phyloP scores from a whole-genome alignment of 2,797 vertebrate species.

The Xenops minutus region DNA sequence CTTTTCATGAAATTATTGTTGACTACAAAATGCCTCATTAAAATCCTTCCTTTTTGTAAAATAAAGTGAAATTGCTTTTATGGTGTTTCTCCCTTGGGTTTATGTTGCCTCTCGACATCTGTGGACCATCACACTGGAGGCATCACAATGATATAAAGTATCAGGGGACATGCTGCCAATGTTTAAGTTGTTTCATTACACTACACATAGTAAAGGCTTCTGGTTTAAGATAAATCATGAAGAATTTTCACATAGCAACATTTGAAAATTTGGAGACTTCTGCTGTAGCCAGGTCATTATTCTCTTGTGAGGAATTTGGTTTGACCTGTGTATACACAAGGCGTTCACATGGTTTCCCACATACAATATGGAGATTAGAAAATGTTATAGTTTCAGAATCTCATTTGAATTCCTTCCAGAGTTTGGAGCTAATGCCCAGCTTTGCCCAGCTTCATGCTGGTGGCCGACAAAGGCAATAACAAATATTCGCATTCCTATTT shows the following conservation, averaged over 20 bases:
- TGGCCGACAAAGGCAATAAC: too few relatives aligned
- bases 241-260: background rate
- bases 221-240: background rate
- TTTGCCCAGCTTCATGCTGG: too few relatives aligned
- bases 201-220: background rate
- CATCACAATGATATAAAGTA: background rate
- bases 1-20: background rate
- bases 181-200: background rate
- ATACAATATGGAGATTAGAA: background rate
- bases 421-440: too few relatives aligned
- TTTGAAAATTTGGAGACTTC: background rate
- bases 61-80: background rate
- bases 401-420: too few relatives aligned
- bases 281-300: background rate
- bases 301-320: background rate
- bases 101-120: fast-evolving
- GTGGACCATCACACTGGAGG: background rate
- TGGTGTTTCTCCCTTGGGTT: background rate
- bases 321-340: background rate
- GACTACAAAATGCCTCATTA: background rate
- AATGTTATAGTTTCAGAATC: background rate
- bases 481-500: too few relatives aligned
- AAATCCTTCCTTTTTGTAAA: background rate
- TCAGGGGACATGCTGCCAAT: background rate
- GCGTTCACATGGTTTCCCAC: background rate